phyloP scores from a whole-genome alignment of 2,797 vertebrate genomes.

The Kryptopterus vitreolus region DNA sequence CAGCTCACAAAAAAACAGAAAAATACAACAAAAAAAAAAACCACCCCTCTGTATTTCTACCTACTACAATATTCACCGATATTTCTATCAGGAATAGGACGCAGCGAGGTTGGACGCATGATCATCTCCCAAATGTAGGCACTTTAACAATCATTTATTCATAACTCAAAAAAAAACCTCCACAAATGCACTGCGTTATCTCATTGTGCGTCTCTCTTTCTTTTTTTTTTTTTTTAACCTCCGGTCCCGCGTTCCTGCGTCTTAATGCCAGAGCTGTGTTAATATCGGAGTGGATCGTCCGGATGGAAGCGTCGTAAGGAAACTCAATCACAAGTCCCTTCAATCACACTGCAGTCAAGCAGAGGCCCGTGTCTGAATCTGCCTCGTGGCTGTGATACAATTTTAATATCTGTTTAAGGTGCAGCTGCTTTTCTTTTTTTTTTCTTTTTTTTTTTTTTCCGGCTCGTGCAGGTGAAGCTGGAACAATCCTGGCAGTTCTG shows the following conservation, averaged over 20 bases:
- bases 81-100: slow-evolving; percentile 65
- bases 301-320: slow-evolving; percentile 86
- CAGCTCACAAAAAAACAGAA: neutral
- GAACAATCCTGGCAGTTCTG: slow-evolving; percentile 82
- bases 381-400: slow-evolving; percentile 86
- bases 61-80: slow-evolving; percentile 70
- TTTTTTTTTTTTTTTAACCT: slow-evolving; percentile 63
- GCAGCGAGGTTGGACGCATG: slow-evolving; percentile 63
- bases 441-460: neutral
- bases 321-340: slow-evolving; percentile 96
- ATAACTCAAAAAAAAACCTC: slow-evolving; percentile 82
- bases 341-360: slow-evolving; percentile 85
- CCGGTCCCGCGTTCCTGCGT: slow-evolving; percentile 80
- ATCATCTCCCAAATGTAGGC: slow-evolving; percentile 79
- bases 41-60: too few relatives aligned
- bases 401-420: slow-evolving; percentile 88
- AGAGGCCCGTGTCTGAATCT: slow-evolving; percentile 86
- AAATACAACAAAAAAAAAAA: slow-evolving; percentile 73
- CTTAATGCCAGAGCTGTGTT: slow-evolving; percentile 94
- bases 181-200: slow-evolving; percentile 92
- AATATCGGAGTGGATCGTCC: slow-evolving; percentile 88
- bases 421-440: slow-evolving; percentile 65
- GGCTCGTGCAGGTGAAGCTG: slow-evolving; percentile 71
- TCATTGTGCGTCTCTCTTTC: slow-evolving; percentile 81
- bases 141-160: slow-evolving; percentile 92